Base-by-base conservation (phyloP, 2,888 invertebrate genomes). In the Drosophila anomelani region DNA sequence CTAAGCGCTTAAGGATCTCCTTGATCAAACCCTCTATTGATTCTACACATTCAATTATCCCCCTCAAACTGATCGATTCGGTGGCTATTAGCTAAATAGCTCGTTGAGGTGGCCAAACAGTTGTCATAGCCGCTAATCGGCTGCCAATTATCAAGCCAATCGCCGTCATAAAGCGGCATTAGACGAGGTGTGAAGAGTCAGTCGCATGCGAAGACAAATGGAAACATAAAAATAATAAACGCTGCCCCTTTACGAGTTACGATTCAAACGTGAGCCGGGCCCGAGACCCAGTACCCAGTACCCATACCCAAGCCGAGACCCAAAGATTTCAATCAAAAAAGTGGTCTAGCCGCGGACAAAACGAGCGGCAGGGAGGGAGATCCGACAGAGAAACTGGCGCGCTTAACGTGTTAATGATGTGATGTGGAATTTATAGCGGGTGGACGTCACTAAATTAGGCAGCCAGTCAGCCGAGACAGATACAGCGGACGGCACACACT, bases 391-490 rank as follows among this genome's bases (percentile, higher is more conserved):
- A 47, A 34, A 69, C 73, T 66, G 64, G 57, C 75, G 77, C 73
- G 77, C 66, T 87, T 80, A 85, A 88, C 80, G 84, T 85, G 88
- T 85, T 85, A 78, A 85, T 88, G 83, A 85, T 86, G 85, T 80
- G 76, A 86, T 85, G 75, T 67, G 73, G 67, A 86, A 86, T 85
- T 85, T 85, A 85, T 85, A 81, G 85, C 87, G 88, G 85, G 88
- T 81, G 85, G 81, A 81, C 76, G 77, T 66, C 76, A 88, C 75
- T 88, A 81, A 86, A 79, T 86, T 81, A 83, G 76, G 66, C 68
- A 78, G 76, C 57, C 68, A 70, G 63, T 67, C 55, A 60, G 69
- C 46, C 53, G 17, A 20, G 68, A 58, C 53, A 46, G 62, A 58
- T 15, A 38, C 46, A 54, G 9, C 17, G 54, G 69, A 68, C 46